Base-by-base conservation (phyloP, 2,797 vertebrate genomes). In the Malacoctenus gilli region DNA sequence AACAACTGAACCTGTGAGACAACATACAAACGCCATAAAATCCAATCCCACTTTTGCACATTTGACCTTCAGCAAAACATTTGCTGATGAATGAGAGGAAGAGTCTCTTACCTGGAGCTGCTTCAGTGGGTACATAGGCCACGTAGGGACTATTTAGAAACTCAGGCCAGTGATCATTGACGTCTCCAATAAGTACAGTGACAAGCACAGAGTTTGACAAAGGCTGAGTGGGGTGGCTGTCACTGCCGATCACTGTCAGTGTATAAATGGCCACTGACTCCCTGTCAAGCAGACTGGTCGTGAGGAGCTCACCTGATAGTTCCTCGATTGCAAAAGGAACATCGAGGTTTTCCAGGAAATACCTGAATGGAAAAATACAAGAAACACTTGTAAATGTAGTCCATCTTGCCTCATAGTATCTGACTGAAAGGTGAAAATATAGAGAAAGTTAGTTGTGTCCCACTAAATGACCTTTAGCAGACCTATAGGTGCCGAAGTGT, bases 61-160 rank as follows among this genome's bases (percentile, higher is more conserved):
- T 57, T 21, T 32, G 30, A 59, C 38, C n/a, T 15, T 28, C 0
- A 2, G 21, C 32, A 4, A 56, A 46, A 68, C 35, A 38, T 32
- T 28, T 9, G n/a, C n/a, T n/a, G n/a, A n/a, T n/a, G n/a, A n/a
- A n/a, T n/a, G n/a, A n/a, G n/a, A n/a, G n/a, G n/a, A 28, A 9
- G 9, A 60, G 60, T 12, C 22, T 23, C 59, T 78, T 18, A 89
- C 92, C 92, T 86, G 87, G 74, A 37, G 52, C 34, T 51, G 88
- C 46, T 23, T 82, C 61, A 8, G 43, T 43, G 35, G 90, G 85
- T 39, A 92, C 80, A 62, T 92, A 87, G 15, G 90, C 89, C 58
- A 92, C 87, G 68, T 91, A 93, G 6, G 90, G 92, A 53, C 85
- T 83, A 77, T 92, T 82, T 47, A 87, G 64, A 70, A 93, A 92